A percentile compares a stretch with the other conserved stretches of the same genome.
Conservation (phyloP, 2,888 invertebrate genomes). For the Eudasyphora cyanicolor region DNA sequence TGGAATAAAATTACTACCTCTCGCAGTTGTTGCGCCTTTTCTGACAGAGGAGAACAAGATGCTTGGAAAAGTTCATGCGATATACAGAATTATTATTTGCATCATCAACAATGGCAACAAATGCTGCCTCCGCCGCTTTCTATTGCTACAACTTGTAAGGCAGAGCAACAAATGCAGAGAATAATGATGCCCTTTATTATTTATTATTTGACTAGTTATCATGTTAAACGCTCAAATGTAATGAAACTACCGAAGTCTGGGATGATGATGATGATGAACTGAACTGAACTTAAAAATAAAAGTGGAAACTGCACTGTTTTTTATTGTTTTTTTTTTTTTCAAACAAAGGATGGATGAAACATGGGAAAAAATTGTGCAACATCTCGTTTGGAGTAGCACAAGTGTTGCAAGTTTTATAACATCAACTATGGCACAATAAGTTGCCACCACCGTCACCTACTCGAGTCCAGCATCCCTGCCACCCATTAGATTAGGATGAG, state of each 20-base stretch:
- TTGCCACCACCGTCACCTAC: neutral
- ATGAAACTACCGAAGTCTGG: constrained; percentile 42
- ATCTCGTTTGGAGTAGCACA: constrained; percentile 44
- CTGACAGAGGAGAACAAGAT: neutral
- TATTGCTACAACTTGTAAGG: neutral
- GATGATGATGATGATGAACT: no score
- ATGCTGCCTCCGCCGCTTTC: neutral
- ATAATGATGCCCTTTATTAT: constrained; percentile 45
- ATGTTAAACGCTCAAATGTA: constrained; percentile 42
- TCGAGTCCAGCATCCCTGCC: neutral
- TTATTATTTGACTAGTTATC: constrained; percentile 57
- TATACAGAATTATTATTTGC: neutral
- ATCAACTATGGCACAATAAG: constrained; percentile 49
- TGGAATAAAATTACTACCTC: no score
- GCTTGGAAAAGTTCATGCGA: constrained; percentile 26
- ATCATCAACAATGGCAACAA: constrained; percentile 26
- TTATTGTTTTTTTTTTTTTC: constrained; percentile 19
- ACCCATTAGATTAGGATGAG: constrained; percentile 23
- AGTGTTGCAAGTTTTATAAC: constrained; percentile 60
- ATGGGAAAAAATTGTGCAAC: constrained; percentile 18
- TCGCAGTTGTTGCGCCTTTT: neutral
- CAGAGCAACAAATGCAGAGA: neutral
- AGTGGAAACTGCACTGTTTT: constrained; percentile 23
- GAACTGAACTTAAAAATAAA: constrained; percentile 55
- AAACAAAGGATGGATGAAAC: constrained; percentile 15